Evolutionary conservation across 2,113 vertebrate species (phyloP).

Genomic region (rat (Rattus norvegicus)): GRCr8 NC_086039.1:135622501-135623000

Average conservation of each 20-base stretch:
- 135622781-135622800: conserved; percentile 58
- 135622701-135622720: conserved; percentile 38
- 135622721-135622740: conserved; percentile 29
- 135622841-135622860: conserved; percentile 63
- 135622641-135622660: conserved; percentile 26
- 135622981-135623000: conserved; percentile 32
- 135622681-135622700: neutral
- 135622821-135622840: conserved; percentile 42
- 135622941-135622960: conserved; percentile 33
- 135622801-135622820: conserved; percentile 44
- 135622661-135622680: neutral
- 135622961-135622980: conserved; percentile 60
- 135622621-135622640: neutral
- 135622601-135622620: neutral
- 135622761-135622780: conserved; percentile 52
- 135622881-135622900: conserved; percentile 75
- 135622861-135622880: conserved; percentile 72
- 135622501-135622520: conserved; percentile 25
- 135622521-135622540: conserved; percentile 47
- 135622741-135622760: conserved; percentile 39
- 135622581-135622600: neutral
- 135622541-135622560: neutral
- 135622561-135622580: conserved; percentile 24
- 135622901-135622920: conserved; percentile 66
- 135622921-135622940: conserved; percentile 73